Evolutionary conservation across 2,888 invertebrate genomes (phyloP), one percentile per base, ranked within the genome.

Genomic region (Hoplodrina ambigua): DNA sequence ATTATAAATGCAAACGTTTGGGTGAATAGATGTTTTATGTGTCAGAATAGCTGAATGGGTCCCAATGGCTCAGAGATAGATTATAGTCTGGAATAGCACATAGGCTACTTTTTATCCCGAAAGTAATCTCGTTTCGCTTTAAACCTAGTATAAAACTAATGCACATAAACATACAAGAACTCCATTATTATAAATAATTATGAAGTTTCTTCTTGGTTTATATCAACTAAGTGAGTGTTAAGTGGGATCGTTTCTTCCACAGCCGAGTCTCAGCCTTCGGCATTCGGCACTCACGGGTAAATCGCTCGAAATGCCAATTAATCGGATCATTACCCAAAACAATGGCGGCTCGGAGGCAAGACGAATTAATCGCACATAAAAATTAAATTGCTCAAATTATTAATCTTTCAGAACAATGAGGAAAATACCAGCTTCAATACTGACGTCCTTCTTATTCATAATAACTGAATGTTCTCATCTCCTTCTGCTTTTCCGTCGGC

Each of bases 301-400:
- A 85, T 87, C 83, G 79, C 79, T 80, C 80, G 78, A 83, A 84
- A 81, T 84, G 80, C 79, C 85, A 84, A 86, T 84, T 86, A 87
- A 86, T 83, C 80, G 80, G 75, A 74, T 84, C 84, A 87, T 86
- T 86, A 86, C 76, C 74, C 69, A 56, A 75, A 72, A 84, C 78
- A 82, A 85, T 84, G 72, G 82, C 59, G 61, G 60, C 69, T 68
- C 61, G 61, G 66, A 69, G 49, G 58, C 69, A 68, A 65, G 49
- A 69, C 46, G 73, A 75, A 80, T 81, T 83, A 85, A 82, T 80
- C 61, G 78, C 63, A 80, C 82, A 84, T 84, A 81, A 81, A 81
- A 84, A 77, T 81, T 68, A 63, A 72, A 77, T 81, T 69, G 73
- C 74, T 70, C n/a, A 58, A 75, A 76, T 81, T 76, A 81, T 77